phyloP scores from a whole-genome alignment of 2,888 invertebrate genomes.

The Apotomis betuletana region DNA sequence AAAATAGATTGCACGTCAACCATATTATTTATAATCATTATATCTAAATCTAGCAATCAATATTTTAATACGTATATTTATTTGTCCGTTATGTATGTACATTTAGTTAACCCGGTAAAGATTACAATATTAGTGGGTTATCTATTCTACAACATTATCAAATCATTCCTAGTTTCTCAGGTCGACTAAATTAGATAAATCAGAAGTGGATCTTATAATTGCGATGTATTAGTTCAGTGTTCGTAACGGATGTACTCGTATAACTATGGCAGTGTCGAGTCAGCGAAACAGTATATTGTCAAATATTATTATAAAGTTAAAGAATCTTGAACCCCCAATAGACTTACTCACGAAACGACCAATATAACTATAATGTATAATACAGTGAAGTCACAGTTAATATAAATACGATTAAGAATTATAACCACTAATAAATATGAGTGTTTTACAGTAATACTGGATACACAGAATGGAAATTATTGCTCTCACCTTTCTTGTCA shows the following conservation, averaged over 20 bases:
- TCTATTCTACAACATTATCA: not conserved
- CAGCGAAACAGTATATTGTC: conserved; percentile 17
- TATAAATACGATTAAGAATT: conserved; percentile 55
- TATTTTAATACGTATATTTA: no score
- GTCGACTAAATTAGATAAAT: not conserved
- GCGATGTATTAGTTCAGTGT: not conserved
- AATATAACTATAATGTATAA: conserved; percentile 47
- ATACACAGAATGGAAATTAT: conserved; percentile 56
- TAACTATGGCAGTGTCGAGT: conserved; percentile 35
- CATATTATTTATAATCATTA: no score
- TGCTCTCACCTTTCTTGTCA: conserved; percentile 43
- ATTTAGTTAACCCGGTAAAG: no score
- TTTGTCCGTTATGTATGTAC: no score
- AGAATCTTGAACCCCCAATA: conserved; percentile 58
- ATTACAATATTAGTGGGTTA: not conserved
- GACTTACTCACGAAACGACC: conserved; percentile 45
- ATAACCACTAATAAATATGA: conserved; percentile 48
- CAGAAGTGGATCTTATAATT: not conserved
- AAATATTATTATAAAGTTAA: conserved; percentile 20
- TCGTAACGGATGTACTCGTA: conserved; percentile 10
- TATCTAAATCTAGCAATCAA: no score
- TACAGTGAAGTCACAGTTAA: conserved; percentile 57
- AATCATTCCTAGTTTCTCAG: not conserved
- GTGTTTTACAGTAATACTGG: conserved; percentile 57
- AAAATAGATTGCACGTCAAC: no score